Base-by-base conservation (phyloP, 2,888 invertebrate genomes). In the Hirtodrosophila confusa region DNA sequence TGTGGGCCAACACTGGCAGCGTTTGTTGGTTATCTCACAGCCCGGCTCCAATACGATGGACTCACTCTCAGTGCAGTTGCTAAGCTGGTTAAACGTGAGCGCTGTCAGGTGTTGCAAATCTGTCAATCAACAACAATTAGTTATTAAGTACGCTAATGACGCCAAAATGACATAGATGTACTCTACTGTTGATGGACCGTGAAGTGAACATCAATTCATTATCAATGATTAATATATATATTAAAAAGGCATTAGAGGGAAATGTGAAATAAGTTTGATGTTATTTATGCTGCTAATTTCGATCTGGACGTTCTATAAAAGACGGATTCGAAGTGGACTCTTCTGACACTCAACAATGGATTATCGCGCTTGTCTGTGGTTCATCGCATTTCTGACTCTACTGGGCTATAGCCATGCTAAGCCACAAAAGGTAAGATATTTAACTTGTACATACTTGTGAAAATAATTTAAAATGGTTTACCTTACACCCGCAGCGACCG, bases 1-100 rank as follows among this genome's bases (percentile, higher is more conserved):
- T 66, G 85, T 83, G 54, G 91, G 91, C 92, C 92, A 91, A 75
- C 91, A 91, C 58, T 91, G 90, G 78, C 91, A 91, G 51, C 89
- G 90, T 74, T 91, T 91, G 75, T 91, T 91, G 62, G 91, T 91
- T 61, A 91, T 91, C 85, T 91, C 91, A 85, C 91, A 91, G 68
- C 91, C 91, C 54, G 90, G 88, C 62, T 90, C 89, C 80, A 91
- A 60, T 39, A 89, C 80, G 80, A 91, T 89, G 80, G 89, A 85
- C 77, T 91, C 88, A 29, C 88, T 82, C 79, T 90, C 90, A 74
- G 91, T 91, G 82, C 91, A 91, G 72, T 91, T 91, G 64, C 76
- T 77, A 65, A 66, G 54, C 75, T 79, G 74, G 72, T 71, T 88
- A 53, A 69, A 83, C 48, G 88, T 83, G 40, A 88, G 75, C 48